phyloP scores from a whole-genome alignment of 2,113 vertebrate species.

The Trogon melanurus region DNA sequence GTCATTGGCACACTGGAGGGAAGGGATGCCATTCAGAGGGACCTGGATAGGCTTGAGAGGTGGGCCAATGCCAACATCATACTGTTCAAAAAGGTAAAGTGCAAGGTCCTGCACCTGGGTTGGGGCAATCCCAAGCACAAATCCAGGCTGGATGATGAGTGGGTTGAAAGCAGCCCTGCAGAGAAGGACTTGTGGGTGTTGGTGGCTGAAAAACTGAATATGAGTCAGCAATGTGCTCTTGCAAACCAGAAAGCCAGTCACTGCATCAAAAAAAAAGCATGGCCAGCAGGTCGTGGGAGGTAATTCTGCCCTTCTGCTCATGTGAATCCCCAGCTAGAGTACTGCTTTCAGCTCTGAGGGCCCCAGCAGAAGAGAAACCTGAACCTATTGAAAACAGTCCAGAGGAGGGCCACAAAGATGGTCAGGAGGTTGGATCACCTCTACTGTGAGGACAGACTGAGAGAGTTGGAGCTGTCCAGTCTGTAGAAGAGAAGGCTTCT shows the following conservation, averaged over 20 bases:
- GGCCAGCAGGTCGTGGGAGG: neutral
- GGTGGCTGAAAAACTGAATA: neutral
- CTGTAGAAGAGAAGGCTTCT: too few relatives aligned
- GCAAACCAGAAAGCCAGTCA: neutral
- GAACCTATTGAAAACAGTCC: accelerated
- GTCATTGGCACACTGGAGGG: neutral
- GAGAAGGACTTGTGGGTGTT: neutral
- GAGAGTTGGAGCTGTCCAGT: too few relatives aligned
- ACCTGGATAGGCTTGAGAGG: neutral
- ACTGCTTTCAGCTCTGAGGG: neutral
- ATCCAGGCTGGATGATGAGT: neutral
- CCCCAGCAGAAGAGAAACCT: neutral
- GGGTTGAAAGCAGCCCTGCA: neutral
- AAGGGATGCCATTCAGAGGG: neutral
- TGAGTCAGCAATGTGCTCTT: neutral
- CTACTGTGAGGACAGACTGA: too few relatives aligned
- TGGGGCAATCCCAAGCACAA: neutral
- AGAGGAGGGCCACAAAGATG: neutral
- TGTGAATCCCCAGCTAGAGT: neutral
- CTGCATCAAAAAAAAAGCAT: neutral
- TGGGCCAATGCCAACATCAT: neutral
- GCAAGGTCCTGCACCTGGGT: too few relatives aligned
- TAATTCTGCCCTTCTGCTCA: neutral
- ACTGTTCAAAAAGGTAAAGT: neutral
- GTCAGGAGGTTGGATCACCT: too few relatives aligned